Evolutionary conservation across 1,140 invertebrate genomes (phyloP).

Genomic region (Trichonephila inaurata): DNA sequence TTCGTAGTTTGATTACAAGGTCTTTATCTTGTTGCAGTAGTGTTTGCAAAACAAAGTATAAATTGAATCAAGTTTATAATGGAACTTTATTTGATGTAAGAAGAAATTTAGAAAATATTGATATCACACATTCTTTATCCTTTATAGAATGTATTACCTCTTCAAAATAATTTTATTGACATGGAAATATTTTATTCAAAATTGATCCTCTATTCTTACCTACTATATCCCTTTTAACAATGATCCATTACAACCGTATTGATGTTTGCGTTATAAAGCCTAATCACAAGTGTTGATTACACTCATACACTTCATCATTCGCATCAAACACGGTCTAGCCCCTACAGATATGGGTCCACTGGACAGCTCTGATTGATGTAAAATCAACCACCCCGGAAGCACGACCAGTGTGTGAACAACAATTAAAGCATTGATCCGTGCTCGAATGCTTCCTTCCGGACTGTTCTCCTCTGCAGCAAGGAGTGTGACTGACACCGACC

Average conservation of each 20-base stretch:
- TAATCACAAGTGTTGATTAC: conserved; percentile 42
- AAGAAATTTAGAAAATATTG: too few species aligned
- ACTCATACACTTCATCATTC: background rate
- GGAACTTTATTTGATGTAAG: too few species aligned
- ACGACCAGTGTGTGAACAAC: background rate
- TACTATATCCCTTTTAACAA: background rate
- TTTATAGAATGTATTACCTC: too few species aligned
- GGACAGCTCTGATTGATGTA: conserved; percentile 32
- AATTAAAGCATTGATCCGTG: conserved; percentile 1
- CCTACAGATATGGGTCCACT: background rate
- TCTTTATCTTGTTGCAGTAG: too few species aligned
- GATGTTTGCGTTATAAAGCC: background rate
- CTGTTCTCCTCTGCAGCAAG: background rate
- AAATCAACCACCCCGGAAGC: conserved; percentile 37
- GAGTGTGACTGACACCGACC: background rate
- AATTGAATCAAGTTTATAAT: too few species aligned
- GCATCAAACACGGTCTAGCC: too few species aligned
- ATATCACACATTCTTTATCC: too few species aligned
- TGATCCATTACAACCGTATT: background rate
- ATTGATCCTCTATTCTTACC: background rate
- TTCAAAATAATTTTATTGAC: too few species aligned
- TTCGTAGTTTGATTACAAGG: too few species aligned
- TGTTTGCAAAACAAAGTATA: too few species aligned
- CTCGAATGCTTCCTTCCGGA: conserved; percentile 34
- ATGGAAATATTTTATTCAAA: too few species aligned